Base-by-base conservation (phyloP, 2,113 vertebrate genomes). In the Ailuropoda melanoleuca region DNA sequence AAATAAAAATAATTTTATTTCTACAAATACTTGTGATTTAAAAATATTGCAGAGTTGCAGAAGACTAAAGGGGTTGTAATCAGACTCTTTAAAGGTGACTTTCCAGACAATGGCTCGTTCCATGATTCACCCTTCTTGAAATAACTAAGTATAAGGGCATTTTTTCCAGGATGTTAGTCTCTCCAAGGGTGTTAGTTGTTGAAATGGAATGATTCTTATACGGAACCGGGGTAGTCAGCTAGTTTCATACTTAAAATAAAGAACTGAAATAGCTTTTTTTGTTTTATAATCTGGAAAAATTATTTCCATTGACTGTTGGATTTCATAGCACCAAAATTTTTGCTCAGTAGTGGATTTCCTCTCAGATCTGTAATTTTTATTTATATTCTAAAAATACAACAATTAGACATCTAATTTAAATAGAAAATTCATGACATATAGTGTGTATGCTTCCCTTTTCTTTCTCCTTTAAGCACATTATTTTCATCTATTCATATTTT, bases 1-100 rank as follows among this genome's bases (percentile, higher is more conserved):
- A 94, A 92, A 68, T 48, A 87, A 31, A 92, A 80, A 31, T 70
- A 72, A 77, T 95, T 88, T 88, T 87, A 83, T 83, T 78, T 92
- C 77, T 85, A 58, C 39, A 94, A 95, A 68, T 93, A 64, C 5
- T 58, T 90, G 91, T 74, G 64, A 56, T 66, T 97, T 88, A 84
- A 88, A 97, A 75, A 93, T 84, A 88, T 13, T 88, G 26, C 46
- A 66, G 60, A 66, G 15, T 84, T 74, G 82, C 1, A 94, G 50
- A 88, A 85, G 64, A 96, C 68, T 88, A 87, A 83, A 62, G 26
- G 55, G 3, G 6, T 46, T 85, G 5, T 62, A 80, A 60, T 75
- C 26, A 81, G 58, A 88, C 60, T 96, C 29, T 86, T 96, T 83
- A 64, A 88, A 84, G 86, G 46, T 86, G 72, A 85, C 26, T 88